Evolutionary conservation across 2,888 invertebrate species (phyloP), one percentile per base, ranked within the genome.

Genomic region (Volucella inanis): DNA sequence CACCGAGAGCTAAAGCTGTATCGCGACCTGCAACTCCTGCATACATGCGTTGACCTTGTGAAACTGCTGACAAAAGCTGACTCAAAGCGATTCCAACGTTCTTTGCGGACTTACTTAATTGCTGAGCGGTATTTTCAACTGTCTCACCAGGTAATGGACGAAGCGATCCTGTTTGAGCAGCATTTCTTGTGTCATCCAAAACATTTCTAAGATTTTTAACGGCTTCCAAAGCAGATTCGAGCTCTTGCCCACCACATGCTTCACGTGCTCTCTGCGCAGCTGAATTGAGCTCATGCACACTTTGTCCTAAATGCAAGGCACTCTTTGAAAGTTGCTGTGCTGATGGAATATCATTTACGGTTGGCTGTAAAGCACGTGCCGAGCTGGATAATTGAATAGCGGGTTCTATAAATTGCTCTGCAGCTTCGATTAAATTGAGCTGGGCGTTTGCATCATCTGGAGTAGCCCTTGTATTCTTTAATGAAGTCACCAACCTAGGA

Each of bases 121-220:
- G 92, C 0, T 93, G 92, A 0, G 93, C 92, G 0, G 94, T 93
- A 90, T 93, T 93, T 81, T 94, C 94, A 52, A 93, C 90, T 14
- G 96, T 96, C 91, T 97, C 97, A 54, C 97, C 98, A 0, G 98
- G 98, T 87, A 98, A 92, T 0, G 98, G 97, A 79, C 95, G 93
- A 50, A 98, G 92, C 22, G 94, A 94, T 78, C 95, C 94, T 0
- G 94, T 94, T 39, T 95, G 93, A 0, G 97, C 96, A 0, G 97
- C 96, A 81, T 94, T 94, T 71, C 96, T 95, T 87, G 97, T 95
- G 88, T 97, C 97, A 38, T 95, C 94, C 18, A 99, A 92, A 88
- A 99, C 98, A 45, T 94, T 94, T 89, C 97, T 96, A 54, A 99
- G 93, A 50, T 95, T 95, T 10, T 94, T 93, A 50, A 98, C 95